Base-by-base conservation (phyloP, 2,797 vertebrate genomes). In the Hydrolagus colliei region DNA sequence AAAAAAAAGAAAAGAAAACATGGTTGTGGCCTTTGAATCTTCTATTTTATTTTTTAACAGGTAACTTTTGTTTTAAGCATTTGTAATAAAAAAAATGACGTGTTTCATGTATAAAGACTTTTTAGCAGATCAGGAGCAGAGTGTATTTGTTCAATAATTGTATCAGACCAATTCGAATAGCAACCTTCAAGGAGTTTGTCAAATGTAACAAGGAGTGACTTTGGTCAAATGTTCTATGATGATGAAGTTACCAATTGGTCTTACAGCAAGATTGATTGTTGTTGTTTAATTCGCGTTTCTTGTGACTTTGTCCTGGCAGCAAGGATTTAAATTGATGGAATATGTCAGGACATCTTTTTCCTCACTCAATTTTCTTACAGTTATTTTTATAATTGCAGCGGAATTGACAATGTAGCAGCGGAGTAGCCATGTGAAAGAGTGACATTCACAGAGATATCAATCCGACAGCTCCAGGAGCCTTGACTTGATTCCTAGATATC, bases 31-130 rank as follows among this genome's bases (percentile, higher is more conserved):
- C 79, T 84, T 84, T 84, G 79, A 84, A 84, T 84, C 65, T 84
- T 82, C 79, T 82, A 82, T 82, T 84, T 84, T 84, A 84, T 84
- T 84, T 84, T 84, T 84, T 84, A 84, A 84, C 79, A 84, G 63
- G 68, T 74, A 74, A 80, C 65, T 68, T 52, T 84, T 84, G 79
- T 84, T 84, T 82, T 84, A 35, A 84, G 65, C 79, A 84, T 68
- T 84, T 84, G 12, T 68, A 67, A 68, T 84, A 20, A 84, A 71
- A 41, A 20, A 84, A 71, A 41, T 84, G 32, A 84, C 65, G 41
- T 52, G 41, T 80, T 65, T 71, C 79, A 68, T 84, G 79, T 76
- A 41, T 84, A 41, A 84, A 84, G 79, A 84, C 35, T 84, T 84
- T 84, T 68, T 71, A 84, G 68, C 65, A 68, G 65, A 84, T 84